phyloP scores from a whole-genome alignment of 2,888 invertebrate genomes.

The Crematogaster levior region DNA sequence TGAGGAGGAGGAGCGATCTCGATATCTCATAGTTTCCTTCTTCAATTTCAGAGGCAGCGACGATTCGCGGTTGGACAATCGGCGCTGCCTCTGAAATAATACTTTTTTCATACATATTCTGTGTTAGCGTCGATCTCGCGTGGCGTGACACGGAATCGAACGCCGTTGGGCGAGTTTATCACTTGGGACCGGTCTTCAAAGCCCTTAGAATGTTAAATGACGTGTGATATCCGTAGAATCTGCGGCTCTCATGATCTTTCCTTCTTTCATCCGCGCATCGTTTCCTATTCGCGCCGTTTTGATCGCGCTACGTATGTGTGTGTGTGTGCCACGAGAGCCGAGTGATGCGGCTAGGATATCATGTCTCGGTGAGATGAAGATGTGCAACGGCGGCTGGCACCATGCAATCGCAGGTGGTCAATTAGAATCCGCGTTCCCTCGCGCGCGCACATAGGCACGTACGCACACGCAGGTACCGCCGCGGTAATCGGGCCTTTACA shows the following conservation, averaged over 20 bases:
- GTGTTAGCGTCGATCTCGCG: slow-evolving; percentile 51
- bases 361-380: slow-evolving; percentile 64
- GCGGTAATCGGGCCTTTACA: slow-evolving; percentile 73
- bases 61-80: slow-evolving; percentile 43
- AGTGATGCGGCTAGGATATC: slow-evolving; percentile 10
- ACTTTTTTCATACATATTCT: too few species aligned
- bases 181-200: slow-evolving; percentile 60
- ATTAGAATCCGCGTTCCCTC: slow-evolving; percentile 72
- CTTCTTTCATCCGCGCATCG: slow-evolving; percentile 31
- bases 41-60: slow-evolving; percentile 43
- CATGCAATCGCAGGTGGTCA: slow-evolving; percentile 74
- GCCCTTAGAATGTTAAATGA: slow-evolving; percentile 69
- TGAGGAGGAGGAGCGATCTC: slow-evolving; percentile 25
- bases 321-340: slow-evolving; percentile 1
- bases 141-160: slow-evolving; percentile 46
- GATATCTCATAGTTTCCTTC: slow-evolving; percentile 1
- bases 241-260: not conserved
- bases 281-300: slow-evolving; percentile 52
- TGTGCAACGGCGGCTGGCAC: slow-evolving; percentile 66
- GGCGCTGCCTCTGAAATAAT: too few species aligned
- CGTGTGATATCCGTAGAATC: slow-evolving; percentile 69
- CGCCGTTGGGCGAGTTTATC: slow-evolving; percentile 59
- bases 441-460: slow-evolving; percentile 9
- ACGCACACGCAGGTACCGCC: slow-evolving; percentile 26
- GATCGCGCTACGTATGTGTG: slow-evolving; percentile 48